Percentiles rank a stretch among this genome's conserved stretches.
phyloP scores from a whole-genome alignment of 35 echinoderm and acorn worm genomes.

The Stichopus chloronotus region DNA sequence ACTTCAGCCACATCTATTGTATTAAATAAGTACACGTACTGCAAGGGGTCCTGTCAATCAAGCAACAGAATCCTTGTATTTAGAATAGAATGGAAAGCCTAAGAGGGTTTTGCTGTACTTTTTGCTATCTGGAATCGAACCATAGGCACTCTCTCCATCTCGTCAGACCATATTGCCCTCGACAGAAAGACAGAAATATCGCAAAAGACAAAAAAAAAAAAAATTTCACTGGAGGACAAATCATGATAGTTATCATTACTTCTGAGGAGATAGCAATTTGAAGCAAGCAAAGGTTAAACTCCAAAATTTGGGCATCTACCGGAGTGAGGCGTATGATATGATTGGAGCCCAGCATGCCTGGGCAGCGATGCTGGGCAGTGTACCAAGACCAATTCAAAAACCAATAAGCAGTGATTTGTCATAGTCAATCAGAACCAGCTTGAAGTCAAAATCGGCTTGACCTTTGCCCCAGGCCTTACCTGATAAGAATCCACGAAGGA shows the following conservation, averaged over 20 bases:
- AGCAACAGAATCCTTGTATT: not conserved
- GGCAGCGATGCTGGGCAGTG: slow-evolving; percentile 7
- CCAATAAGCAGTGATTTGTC: slow-evolving; percentile 44
- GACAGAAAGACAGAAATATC: not conserved
- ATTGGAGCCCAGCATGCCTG: slow-evolving; percentile 30
- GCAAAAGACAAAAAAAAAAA: not conserved
- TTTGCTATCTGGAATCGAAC: not conserved
- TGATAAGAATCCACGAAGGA: not conserved
- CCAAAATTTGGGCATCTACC: not conserved
- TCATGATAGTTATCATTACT: not conserved
- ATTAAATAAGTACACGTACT: not conserved
- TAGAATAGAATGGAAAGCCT: not conserved
- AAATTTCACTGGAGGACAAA: not conserved
- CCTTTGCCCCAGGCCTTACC: slow-evolving; percentile 17
- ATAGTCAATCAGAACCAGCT: slow-evolving; percentile 31
- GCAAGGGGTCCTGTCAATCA: not conserved
- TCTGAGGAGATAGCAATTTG: slow-evolving; percentile 1
- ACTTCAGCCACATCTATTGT: not conserved
- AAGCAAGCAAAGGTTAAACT: slow-evolving; percentile 16
- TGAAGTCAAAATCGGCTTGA: slow-evolving; percentile 24
- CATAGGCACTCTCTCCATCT: not conserved
- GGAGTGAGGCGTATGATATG: not conserved
- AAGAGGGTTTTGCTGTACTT: not conserved
- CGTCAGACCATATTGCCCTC: not conserved
- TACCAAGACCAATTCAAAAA: slow-evolving; percentile 21